Evolutionary conservation across 2,797 vertebrate species (phyloP).

Genomic region (Manis javanica): DNA sequence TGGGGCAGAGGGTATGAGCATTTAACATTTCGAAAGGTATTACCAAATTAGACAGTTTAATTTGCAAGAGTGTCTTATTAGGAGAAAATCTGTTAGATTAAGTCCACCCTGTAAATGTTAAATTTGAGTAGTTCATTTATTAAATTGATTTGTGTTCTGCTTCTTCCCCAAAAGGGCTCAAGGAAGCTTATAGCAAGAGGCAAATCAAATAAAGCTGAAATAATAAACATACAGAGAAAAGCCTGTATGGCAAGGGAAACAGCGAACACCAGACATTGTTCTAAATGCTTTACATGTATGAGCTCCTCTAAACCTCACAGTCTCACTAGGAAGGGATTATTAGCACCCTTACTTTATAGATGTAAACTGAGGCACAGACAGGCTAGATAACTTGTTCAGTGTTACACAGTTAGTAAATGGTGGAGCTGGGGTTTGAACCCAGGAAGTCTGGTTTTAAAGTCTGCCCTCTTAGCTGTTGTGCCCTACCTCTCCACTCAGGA

Average conservation of each 20-base stretch:
- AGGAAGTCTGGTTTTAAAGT: neutral
- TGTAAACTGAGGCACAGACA: neutral
- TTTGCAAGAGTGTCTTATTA: constrained; percentile 52
- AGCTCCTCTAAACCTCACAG: too few relatives aligned
- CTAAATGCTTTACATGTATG: neutral
- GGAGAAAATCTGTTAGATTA: constrained; percentile 54
- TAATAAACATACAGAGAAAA: neutral
- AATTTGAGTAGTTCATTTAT: constrained; percentile 59
- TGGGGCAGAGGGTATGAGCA: neutral
- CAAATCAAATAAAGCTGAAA: constrained; percentile 18
- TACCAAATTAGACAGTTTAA: constrained; percentile 7
- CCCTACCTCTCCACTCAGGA: neutral
- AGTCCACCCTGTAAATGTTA: constrained; percentile 23
- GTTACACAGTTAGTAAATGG: neutral
- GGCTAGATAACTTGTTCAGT: neutral
- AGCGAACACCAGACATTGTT: neutral
- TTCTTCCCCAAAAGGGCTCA: constrained; percentile 36
- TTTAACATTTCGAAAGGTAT: neutral
- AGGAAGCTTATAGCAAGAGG: constrained; percentile 38
- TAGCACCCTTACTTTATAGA: neutral
- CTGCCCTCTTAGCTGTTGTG: neutral
- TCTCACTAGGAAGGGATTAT: neutral
- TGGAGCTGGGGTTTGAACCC: neutral
- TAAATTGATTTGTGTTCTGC: constrained; percentile 48
- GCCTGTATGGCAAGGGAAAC: neutral